Evolutionary conservation across 2,113 vertebrate species (phyloP).

Genomic region (Labeo rohita): DNA sequence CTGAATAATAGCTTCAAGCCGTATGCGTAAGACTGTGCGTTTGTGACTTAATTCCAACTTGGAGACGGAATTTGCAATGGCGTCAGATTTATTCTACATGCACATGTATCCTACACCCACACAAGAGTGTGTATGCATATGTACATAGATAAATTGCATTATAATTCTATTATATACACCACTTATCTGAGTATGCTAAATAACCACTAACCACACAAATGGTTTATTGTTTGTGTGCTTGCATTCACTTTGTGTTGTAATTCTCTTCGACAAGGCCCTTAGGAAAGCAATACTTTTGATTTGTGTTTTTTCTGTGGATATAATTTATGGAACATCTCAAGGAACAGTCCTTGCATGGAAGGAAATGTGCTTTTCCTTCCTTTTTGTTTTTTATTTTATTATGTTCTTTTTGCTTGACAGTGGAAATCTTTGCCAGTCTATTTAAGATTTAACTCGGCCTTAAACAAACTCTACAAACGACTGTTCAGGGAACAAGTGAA

Average conservation of each 20-base stretch:
- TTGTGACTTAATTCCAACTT: constrained; percentile 39
- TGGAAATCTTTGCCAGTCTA: constrained; percentile 64
- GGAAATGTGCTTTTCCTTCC: constrained; percentile 44
- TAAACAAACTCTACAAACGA: constrained; percentile 63
- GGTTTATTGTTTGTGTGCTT: constrained; percentile 72
- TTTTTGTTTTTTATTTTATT: constrained; percentile 52
- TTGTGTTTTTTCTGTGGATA: constrained; percentile 67
- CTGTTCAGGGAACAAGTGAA: constrained; percentile 79
- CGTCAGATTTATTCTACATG: constrained; percentile 76
- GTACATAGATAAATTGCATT: constrained; percentile 77
- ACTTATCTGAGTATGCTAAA: constrained; percentile 79
- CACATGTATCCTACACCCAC: constrained; percentile 76
- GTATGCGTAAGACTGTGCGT: constrained; percentile 54
- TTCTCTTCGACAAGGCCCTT: constrained; percentile 72
- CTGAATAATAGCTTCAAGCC: constrained; percentile 37
- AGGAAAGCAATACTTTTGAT: constrained; percentile 69
- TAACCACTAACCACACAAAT: constrained; percentile 82
- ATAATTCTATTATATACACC: constrained; percentile 77
- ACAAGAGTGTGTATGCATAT: constrained; percentile 74
- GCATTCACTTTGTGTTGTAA: constrained; percentile 60
- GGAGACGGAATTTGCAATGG: constrained; percentile 31
- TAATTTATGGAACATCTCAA: constrained; percentile 74
- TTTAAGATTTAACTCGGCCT: constrained; percentile 72
- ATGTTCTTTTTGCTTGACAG: constrained; percentile 58
- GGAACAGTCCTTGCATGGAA: constrained; percentile 70